phyloP scores from a whole-genome alignment of 2,888 invertebrate genomes.

The Morpho achilles region DNA sequence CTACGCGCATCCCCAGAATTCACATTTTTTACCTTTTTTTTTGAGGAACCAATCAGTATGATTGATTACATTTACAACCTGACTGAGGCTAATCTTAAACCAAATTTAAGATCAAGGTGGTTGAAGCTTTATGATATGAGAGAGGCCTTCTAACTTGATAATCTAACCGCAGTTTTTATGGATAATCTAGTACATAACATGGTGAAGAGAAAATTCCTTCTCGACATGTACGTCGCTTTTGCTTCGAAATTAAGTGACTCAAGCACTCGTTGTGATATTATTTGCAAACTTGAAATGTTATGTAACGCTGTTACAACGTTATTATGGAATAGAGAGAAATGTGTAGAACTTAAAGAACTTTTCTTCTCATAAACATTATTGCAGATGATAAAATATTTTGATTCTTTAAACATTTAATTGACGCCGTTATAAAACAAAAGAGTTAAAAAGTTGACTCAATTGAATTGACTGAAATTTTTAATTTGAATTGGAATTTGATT shows the following conservation, averaged over 20 bases:
- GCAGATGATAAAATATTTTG: too few species aligned
- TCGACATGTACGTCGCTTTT: constrained; percentile 76
- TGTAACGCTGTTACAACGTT: constrained; percentile 78
- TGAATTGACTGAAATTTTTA: too few species aligned
- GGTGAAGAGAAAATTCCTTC: constrained; percentile 66
- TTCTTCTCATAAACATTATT: too few species aligned
- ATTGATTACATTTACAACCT: constrained; percentile 87
- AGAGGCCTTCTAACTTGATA: constrained; percentile 79
- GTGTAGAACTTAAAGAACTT: constrained; percentile 44
- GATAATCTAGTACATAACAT: constrained; percentile 79
- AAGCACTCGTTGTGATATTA: constrained; percentile 58
- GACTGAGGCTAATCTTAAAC: constrained; percentile 83
- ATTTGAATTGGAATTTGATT: too few species aligned
- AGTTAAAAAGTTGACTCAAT: too few species aligned
- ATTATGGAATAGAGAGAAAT: constrained; percentile 61
- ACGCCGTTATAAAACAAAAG: too few species aligned
- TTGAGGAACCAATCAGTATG: constrained; percentile 82
- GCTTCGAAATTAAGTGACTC: constrained; percentile 71
- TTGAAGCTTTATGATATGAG: constrained; percentile 86
- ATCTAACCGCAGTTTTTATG: constrained; percentile 81
- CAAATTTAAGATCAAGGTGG: constrained; percentile 83
- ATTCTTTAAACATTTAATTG: too few species aligned
- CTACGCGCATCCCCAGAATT: too few species aligned
- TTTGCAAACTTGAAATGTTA: constrained; percentile 70
- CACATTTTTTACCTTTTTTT: too few species aligned